Conservation (phyloP, 2,797 vertebrate genomes). For the Tenualosa thibaudeaui region DNA sequence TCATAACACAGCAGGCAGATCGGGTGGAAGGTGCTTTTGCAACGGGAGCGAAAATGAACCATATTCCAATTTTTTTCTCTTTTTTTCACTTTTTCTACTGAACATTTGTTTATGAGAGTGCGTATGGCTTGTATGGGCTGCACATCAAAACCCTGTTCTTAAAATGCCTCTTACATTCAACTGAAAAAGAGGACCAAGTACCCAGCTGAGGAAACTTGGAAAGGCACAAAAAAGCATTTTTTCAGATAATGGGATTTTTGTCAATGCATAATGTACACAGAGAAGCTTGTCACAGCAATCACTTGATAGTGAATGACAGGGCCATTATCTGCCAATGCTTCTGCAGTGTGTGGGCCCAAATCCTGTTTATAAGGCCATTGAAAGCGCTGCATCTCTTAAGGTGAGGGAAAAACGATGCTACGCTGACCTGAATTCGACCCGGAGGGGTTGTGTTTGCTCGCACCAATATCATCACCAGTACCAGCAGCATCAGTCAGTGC, state of each 20-base stretch:
- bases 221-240: neutral
- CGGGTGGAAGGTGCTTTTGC: neutral
- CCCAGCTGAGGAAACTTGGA: neutral
- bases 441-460: neutral
- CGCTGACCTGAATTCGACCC: neutral
- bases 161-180: neutral
- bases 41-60: neutral
- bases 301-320: neutral
- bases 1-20: neutral
- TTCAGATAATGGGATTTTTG: slow-evolving; percentile 13
- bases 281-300: neutral
- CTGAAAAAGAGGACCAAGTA: neutral
- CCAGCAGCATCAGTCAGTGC: neutral
- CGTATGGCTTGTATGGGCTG: neutral
- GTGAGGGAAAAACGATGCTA: neutral
- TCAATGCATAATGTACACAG: neutral
- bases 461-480: neutral
- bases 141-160: neutral
- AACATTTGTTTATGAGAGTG: neutral
- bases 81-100: neutral
- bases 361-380: neutral
- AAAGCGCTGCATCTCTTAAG: neutral
- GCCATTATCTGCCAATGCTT: slow-evolving; percentile 3
- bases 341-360: neutral
- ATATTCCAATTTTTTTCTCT: neutral